A percentile compares a stretch with the other conserved stretches of the same genome.
Evolutionary conservation across 2,888 invertebrate species (phyloP).

Genomic region (Druceiella hillmani): DNA sequence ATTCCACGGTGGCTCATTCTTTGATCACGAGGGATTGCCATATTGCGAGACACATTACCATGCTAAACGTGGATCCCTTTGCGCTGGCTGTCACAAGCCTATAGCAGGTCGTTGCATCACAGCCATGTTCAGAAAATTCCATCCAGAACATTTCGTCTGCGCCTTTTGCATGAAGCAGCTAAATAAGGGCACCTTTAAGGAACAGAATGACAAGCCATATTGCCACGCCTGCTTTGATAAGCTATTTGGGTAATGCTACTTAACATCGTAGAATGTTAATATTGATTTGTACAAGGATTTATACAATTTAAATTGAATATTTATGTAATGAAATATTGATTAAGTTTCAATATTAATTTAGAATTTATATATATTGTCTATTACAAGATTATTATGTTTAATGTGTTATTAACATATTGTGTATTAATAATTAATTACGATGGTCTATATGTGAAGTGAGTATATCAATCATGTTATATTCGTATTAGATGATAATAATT

Average conservation of each 20-base stretch:
- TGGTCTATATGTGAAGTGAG: no score
- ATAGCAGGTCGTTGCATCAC: constrained; percentile 98
- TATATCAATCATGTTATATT: no score
- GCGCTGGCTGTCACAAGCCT: constrained; percentile 96
- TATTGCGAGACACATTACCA: constrained; percentile 99
- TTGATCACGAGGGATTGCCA: constrained; percentile 96
- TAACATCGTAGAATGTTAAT: no score
- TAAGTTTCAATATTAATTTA: no score
- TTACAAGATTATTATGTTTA: no score
- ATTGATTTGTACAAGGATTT: no score
- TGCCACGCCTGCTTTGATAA: constrained; percentile 98
- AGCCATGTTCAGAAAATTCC: constrained; percentile 98
- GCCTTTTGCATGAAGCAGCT: constrained; percentile 98
- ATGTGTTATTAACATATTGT: no score
- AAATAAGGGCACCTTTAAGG: constrained; percentile 99
- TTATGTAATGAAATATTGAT: no score
- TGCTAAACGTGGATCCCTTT: constrained; percentile 92
- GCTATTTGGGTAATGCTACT: constrained; percentile 87
- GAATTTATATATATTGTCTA: no score
- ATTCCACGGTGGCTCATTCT: constrained; percentile 97
- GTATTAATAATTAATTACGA: no score
- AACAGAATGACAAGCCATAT: constrained; percentile 98
- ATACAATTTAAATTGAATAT: no score
- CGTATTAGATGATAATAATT: no score
- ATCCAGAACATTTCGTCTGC: constrained; percentile 99